Percentiles rank a stretch among this genome's conserved stretches.
phyloP scores from a whole-genome alignment of 2,888 invertebrate genomes.

The Erannis defoliaria region DNA sequence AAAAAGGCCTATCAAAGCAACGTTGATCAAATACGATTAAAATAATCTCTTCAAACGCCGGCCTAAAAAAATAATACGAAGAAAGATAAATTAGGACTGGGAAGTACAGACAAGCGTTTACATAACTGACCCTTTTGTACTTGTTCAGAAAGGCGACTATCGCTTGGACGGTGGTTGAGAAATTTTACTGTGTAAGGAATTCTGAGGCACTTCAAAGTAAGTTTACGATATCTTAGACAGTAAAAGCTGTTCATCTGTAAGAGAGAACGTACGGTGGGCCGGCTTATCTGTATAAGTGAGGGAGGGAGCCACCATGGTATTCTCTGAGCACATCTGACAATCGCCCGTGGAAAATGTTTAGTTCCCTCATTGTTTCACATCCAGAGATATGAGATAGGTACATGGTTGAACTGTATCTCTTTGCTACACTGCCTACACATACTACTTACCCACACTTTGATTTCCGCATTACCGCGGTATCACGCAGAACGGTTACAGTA shows the following conservation, averaged over 20 bases:
- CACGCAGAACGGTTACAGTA: no score
- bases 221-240: conserved; percentile 2
- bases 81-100: not conserved
- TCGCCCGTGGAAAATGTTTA: no score
- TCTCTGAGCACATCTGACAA: no score
- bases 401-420: no score
- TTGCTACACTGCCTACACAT: no score
- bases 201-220: conserved; percentile 8
- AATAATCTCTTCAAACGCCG: conserved; percentile 18
- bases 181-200: not conserved
- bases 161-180: not conserved
- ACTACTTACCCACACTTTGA: no score
- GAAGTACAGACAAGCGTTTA: not conserved
- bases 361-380: no score
- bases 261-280: not conserved
- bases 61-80: conserved; percentile 16
- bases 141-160: not conserved
- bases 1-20: not conserved
- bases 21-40: conserved; percentile 21
- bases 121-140: not conserved
- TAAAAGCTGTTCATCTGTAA: not conserved
- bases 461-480: no score
- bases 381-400: no score
- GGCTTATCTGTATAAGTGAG: no score
- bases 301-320: no score